Evolutionary conservation across 2,113 vertebrate genomes (phyloP).

Genomic region (Brachypteracias leptosomus): DNA sequence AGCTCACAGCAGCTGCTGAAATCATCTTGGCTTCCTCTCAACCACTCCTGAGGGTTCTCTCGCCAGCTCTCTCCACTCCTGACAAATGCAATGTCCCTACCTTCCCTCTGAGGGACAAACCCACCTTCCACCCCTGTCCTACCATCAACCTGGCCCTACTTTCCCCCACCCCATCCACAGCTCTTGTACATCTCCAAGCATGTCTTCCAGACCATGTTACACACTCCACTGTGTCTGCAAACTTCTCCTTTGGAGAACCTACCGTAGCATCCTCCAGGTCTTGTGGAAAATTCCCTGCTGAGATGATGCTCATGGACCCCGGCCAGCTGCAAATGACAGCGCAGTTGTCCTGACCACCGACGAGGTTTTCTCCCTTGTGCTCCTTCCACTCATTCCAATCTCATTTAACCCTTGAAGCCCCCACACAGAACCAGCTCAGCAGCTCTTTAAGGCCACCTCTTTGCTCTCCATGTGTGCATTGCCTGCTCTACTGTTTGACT

Average conservation of each 20-base stretch:
- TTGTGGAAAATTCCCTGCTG: not conserved
- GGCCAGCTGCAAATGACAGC: not conserved
- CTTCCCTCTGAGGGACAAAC: not conserved
- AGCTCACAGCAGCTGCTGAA: not conserved
- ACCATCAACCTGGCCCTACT: not conserved
- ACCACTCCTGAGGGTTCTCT: not conserved
- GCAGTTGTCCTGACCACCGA: not conserved
- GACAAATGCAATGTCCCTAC: not conserved
- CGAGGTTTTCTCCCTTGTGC: no score
- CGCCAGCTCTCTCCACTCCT: not conserved
- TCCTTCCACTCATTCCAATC: not conserved
- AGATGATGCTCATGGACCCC: not conserved
- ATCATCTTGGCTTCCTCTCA: not conserved
- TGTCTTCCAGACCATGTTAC: not conserved
- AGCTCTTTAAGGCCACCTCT: not conserved
- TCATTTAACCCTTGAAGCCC: not conserved
- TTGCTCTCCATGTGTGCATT: no score
- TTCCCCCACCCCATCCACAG: not conserved
- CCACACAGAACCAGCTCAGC: not conserved
- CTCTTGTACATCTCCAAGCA: not conserved
- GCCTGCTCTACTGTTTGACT: not conserved
- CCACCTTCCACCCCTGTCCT: not conserved
- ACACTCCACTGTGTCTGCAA: no score
- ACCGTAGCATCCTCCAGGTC: not conserved
- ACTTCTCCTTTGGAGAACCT: not conserved